Conservation (phyloP, 2,797 vertebrate genomes). For the Delichon dasypus region DNA sequence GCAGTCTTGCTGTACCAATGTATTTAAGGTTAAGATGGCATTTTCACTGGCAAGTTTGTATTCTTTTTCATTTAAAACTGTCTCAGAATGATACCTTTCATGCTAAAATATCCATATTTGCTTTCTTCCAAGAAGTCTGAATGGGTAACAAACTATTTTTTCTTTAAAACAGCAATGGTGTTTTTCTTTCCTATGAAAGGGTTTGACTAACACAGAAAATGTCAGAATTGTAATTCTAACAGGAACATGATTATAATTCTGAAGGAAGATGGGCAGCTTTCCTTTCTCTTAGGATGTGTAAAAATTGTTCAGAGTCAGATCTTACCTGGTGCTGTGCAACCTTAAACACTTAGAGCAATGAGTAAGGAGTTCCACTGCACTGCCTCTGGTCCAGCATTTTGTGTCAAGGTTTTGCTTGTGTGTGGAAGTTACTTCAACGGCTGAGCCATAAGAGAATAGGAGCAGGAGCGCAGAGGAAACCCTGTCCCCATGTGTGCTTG, state of each 20-base stretch:
- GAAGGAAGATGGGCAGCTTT: background rate
- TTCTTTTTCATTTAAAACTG: background rate
- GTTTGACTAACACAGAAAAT: background rate
- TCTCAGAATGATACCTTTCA: background rate
- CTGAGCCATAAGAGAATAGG: background rate
- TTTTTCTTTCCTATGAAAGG: background rate
- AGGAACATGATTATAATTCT: background rate
- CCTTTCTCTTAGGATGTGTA: background rate
- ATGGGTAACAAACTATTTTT: background rate
- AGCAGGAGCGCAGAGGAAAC: background rate
- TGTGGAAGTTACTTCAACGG: background rate
- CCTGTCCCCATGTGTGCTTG: background rate
- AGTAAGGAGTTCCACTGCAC: background rate
- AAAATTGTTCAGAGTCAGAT: background rate
- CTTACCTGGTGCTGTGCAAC: background rate
- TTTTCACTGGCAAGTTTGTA: slow-evolving; percentile 8
- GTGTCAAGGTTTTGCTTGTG: fast-evolving
- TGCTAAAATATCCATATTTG: background rate
- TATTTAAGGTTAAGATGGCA: background rate
- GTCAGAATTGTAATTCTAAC: background rate
- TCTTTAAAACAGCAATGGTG: background rate
- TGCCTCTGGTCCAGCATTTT: background rate
- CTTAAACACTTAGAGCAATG: fast-evolving
- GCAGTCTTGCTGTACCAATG: background rate
- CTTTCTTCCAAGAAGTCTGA: background rate